These are phyloP conservation scores for Dermochelys coriacea DNA, from an alignment of 2,797 vertebrate genomes.

Conservation along the genomic window DNA sequence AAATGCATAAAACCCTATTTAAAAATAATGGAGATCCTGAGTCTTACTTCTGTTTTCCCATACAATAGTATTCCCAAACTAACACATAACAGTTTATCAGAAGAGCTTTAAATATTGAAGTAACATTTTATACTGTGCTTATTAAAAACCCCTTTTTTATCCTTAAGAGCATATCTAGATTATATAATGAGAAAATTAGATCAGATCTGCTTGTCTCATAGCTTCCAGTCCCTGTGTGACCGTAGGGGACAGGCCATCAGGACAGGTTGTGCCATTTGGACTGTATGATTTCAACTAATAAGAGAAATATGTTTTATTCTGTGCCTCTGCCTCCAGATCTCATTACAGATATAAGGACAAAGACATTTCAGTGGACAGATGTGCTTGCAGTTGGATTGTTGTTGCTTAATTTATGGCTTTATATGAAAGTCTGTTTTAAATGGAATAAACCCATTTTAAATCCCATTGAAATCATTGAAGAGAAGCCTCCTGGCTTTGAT, in stretches of 20 bases:
- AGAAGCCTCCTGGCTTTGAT: slow-evolving; percentile 7
- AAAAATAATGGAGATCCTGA: not conserved
- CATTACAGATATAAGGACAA: not conserved
- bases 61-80: not conserved
- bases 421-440: not conserved
- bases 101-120: not conserved
- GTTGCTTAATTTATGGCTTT: not conserved
- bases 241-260: not conserved
- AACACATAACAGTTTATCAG: not conserved
- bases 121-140: not conserved
- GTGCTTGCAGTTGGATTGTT: not conserved
- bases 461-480: not conserved
- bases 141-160: slow-evolving; percentile 16
- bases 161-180: not conserved
- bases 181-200: slow-evolving; percentile 38
- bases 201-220: not conserved
- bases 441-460: not conserved
- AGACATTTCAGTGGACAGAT: not conserved
- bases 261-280: slow-evolving; percentile 16
- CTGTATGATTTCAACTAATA: slow-evolving; percentile 8
- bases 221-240: not conserved
- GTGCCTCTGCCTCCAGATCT: slow-evolving; percentile 24
- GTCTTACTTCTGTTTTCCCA: not conserved
- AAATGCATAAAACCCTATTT: slow-evolving; percentile 16
- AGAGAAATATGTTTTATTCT: not conserved